phyloP scores from a whole-genome alignment of 2,888 invertebrate genomes.

The Pheosia gnoma region DNA sequence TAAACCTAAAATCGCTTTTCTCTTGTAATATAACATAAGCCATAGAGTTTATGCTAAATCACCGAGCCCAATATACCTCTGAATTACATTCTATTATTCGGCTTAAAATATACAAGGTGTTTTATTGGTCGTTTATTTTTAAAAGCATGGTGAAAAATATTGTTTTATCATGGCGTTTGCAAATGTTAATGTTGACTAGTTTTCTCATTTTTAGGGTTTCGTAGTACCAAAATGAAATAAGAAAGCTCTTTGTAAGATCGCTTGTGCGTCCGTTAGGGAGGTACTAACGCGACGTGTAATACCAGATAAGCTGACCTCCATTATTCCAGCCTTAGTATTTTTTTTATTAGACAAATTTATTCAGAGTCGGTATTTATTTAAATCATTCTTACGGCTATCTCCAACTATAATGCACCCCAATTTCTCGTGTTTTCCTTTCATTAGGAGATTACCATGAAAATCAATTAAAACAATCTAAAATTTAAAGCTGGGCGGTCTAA shows the following conservation, averaged over 20 bases:
- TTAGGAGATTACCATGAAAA: constrained; percentile 6
- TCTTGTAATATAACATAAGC: constrained; percentile 18
- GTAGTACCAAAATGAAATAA: no score
- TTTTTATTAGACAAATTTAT: no score
- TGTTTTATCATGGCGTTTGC: constrained; percentile 13
- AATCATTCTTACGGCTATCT: neutral
- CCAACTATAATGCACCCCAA: neutral
- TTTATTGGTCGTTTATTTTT: constrained; percentile 43
- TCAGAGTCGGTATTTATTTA: neutral
- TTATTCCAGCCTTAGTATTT: no score
- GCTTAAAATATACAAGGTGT: constrained; percentile 68
- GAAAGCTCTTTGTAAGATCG: no score
- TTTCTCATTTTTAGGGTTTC: no score
- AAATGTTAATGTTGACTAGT: no score
- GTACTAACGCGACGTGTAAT: no score
- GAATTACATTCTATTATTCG: constrained; percentile 73
- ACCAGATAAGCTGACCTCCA: no score
- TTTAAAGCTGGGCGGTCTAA: neutral
- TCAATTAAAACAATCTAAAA: constrained; percentile 7
- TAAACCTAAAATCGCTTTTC: constrained; percentile 29
- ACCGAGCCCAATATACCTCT: constrained; percentile 64
- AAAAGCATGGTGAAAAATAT: constrained; percentile 12
- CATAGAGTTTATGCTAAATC: constrained; percentile 70
- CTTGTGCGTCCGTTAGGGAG: no score
- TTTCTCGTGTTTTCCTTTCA: constrained; percentile 1